These are phyloP conservation scores for Tachypleus tridentatus DNA, from an alignment of 1,140 invertebrate species.

Conservation along the genomic window DNA sequence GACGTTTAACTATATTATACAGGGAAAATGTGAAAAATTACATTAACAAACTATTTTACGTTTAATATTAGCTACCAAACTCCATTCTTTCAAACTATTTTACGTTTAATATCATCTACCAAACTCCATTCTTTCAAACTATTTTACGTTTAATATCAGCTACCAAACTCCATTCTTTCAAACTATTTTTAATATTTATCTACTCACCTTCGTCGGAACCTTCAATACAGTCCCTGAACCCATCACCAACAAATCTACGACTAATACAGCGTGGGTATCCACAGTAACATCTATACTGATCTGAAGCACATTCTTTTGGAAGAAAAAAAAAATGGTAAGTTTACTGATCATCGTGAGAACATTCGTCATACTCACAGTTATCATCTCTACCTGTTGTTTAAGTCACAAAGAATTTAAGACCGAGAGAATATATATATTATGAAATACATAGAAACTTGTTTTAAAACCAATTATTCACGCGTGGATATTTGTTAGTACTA, in stretches of 20 bases:
- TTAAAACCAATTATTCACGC: not conserved
- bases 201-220: conserved; percentile 31
- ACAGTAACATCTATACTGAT: conserved; percentile 28
- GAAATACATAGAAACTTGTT: not conserved
- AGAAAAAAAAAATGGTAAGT: not conserved
- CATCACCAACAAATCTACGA: conserved; percentile 27
- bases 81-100: not conserved
- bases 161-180: no score
- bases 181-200: not conserved
- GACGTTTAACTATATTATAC: no score
- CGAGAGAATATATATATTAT: not conserved
- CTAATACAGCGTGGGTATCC: conserved; percentile 30
- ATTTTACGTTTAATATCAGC: no score
- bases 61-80: not conserved
- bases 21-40: not conserved
- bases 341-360: not conserved
- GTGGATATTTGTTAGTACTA: no score
- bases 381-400: no score
- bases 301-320: conserved; percentile 19
- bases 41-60: not conserved
- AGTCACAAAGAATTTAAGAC: not conserved
- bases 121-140: no score
- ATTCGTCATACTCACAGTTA: no score
- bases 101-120: no score
- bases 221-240: conserved; percentile 30